A percentile compares a stretch with the other conserved stretches of the same genome.
These are phyloP conservation scores for Ramazzottius varieornatus DNA, from an alignment of 2,888 invertebrate species.

Conservation along the genomic window DNA sequence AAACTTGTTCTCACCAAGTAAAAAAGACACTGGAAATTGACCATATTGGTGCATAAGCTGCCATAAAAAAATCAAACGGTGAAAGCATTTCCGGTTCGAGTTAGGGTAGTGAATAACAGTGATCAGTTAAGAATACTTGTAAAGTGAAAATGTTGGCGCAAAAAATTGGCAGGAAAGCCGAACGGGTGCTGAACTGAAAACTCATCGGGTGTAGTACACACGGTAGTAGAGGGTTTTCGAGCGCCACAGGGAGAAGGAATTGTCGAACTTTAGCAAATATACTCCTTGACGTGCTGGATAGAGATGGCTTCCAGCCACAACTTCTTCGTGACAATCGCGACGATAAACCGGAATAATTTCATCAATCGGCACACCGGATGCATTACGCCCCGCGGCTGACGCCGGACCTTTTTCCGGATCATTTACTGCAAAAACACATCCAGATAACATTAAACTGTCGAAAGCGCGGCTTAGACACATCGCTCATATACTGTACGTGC, in stretches of 20 bases:
- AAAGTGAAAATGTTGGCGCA: too few relatives aligned
- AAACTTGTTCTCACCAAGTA: too few relatives aligned
- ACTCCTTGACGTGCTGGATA: conserved; percentile 80
- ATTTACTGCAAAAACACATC: conserved; percentile 11
- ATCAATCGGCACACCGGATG: conserved; percentile 36
- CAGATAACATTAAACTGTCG: too few relatives aligned
- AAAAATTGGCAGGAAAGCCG: too few relatives aligned
- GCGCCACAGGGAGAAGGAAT: conserved; percentile 93
- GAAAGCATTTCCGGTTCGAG: too few relatives aligned
- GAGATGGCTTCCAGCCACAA: conserved; percentile 83
- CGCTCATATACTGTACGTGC: background rate
- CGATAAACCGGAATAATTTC: conserved; percentile 80
- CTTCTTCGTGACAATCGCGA: conserved; percentile 82
- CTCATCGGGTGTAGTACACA: conserved; percentile 66
- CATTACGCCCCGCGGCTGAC: conserved; percentile 12
- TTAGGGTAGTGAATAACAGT: too few relatives aligned
- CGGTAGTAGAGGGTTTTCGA: conserved; percentile 96
- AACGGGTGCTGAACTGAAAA: too few relatives aligned
- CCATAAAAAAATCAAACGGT: too few relatives aligned
- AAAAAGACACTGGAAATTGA: too few relatives aligned
- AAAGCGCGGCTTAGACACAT: too few relatives aligned
- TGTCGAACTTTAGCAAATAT: conserved; percentile 93
- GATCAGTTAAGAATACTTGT: too few relatives aligned
- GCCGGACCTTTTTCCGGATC: conserved; percentile 34
- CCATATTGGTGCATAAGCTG: too few relatives aligned